Evolutionary conservation across 2,888 invertebrate genomes (phyloP).

Genomic region (Cybosia mesomella): DNA sequence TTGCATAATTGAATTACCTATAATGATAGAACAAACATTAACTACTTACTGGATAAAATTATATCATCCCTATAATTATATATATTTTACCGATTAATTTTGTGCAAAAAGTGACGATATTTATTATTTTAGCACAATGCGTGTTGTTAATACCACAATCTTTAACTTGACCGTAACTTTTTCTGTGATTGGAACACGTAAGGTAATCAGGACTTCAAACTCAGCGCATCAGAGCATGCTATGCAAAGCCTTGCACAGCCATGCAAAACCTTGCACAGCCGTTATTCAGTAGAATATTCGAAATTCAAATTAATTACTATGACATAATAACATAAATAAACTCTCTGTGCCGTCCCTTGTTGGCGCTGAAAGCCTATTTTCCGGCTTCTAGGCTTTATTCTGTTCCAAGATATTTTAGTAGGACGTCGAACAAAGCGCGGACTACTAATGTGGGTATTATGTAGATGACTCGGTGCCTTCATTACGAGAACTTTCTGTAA

Average conservation of each 20-base stretch:
- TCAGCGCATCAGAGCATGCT: no score
- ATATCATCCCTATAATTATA: no score
- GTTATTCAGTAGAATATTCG: slow-evolving; percentile 37
- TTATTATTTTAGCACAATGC: no score
- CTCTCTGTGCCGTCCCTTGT: slow-evolving; percentile 42
- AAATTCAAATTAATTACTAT: slow-evolving; percentile 49
- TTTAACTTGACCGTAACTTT: no score
- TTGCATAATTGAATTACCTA: no score
- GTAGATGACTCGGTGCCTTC: slow-evolving; percentile 48
- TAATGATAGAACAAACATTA: no score
- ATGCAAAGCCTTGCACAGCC: slow-evolving; percentile 1
- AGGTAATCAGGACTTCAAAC: no score
- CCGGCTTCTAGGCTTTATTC: slow-evolving; percentile 51
- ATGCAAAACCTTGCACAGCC: background rate
- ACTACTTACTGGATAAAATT: no score
- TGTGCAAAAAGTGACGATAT: no score
- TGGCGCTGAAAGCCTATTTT: slow-evolving; percentile 52
- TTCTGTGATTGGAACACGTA: no score
- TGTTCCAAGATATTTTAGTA: slow-evolving; percentile 49
- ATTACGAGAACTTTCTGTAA: slow-evolving; percentile 45
- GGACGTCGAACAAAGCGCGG: slow-evolving; percentile 46
- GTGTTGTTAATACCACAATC: no score
- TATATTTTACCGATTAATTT: no score
- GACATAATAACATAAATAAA: slow-evolving; percentile 42
- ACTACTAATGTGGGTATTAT: slow-evolving; percentile 53